Percentiles rank a stretch among this genome's conserved stretches.
These are phyloP conservation scores for Aramus guarauna DNA, from an alignment of 2,113 vertebrate species.

Conservation along the genomic window DNA sequence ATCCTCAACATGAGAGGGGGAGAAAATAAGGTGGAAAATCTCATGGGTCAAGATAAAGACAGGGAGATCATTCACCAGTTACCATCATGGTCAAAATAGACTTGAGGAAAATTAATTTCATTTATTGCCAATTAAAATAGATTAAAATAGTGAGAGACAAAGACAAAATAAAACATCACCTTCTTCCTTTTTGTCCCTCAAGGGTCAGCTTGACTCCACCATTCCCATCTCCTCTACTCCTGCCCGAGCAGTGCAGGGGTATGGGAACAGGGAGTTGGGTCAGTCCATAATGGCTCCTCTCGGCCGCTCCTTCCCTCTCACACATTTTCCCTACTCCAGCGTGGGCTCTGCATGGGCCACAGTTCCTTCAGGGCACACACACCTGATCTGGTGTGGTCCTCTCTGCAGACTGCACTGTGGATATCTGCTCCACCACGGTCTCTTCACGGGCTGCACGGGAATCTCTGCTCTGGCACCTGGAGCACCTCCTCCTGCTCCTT, in stretches of 20 bases:
- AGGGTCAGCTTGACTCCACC: not conserved
- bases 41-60: not conserved
- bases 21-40: not conserved
- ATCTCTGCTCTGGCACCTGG: not conserved
- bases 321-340: rapidly evolving
- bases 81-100: not conserved
- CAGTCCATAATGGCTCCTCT: not conserved
- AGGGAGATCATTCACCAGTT: not conserved
- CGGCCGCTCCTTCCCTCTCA: not conserved
- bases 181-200: not conserved
- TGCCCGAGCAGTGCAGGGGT: rapidly evolving
- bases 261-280: not conserved
- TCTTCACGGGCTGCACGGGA: not conserved
- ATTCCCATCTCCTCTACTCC: not conserved
- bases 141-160: not conserved
- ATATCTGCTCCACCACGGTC: not conserved
- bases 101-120: not conserved
- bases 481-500: not conserved
- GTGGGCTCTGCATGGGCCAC: not conserved
- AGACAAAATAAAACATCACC: not conserved
- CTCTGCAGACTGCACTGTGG: not conserved
- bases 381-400: rapidly evolving
- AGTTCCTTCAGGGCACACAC: not conserved
- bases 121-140: not conserved
- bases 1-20: not conserved